Base-by-base conservation (phyloP, 2,888 invertebrate genomes). In the Apantesis nais region DNA sequence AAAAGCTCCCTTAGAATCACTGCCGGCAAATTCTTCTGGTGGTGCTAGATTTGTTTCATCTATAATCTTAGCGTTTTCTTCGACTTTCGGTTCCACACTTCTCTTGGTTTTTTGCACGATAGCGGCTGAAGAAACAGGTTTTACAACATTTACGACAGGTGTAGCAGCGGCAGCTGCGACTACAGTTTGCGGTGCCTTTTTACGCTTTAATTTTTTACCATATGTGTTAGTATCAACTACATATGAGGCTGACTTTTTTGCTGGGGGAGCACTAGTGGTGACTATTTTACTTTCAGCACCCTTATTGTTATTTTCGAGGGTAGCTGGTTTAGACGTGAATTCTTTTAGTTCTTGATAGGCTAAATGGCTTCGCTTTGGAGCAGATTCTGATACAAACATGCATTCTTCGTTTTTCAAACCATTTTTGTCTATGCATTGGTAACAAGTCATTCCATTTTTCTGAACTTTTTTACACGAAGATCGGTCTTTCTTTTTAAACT, bases 361-460 rank as follows among this genome's bases (percentile, higher is more conserved):
- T 78, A 97, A 90, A 85, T 96, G 96, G 69, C 96, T 96, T 66
- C 95, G 95, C 84, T 96, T 95, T 0, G 97, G 97, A 61, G 96
- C 96, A 0, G 96, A 96, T 81, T 97, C 97, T 1, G 97, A 97
- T 14, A 97, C 96, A 89, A 96, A 97, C 96, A 97, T 97, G 85
- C 97, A 97, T 88, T 97, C 97, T 89, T 97, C 97, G 83, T 97
- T 96, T 87, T 97, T 96, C 66, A 96, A 93, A 1, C 97, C 97
- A 66, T 96, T 95, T 78, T 96, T 95, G 82, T 97, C 97, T 7
- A 96, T 90, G 86, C 97, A 97, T 79, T 97, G 95, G 86, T 96
- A 97, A 85, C 97, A 97, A 0, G 97, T 97, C 97, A 97, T 97
- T 60, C 97, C 97, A 79, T 97, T 96, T 83, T 97, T 97, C 75